Conservation (phyloP, 2,113 vertebrate genomes). For the Lepus europaeus region DNA sequence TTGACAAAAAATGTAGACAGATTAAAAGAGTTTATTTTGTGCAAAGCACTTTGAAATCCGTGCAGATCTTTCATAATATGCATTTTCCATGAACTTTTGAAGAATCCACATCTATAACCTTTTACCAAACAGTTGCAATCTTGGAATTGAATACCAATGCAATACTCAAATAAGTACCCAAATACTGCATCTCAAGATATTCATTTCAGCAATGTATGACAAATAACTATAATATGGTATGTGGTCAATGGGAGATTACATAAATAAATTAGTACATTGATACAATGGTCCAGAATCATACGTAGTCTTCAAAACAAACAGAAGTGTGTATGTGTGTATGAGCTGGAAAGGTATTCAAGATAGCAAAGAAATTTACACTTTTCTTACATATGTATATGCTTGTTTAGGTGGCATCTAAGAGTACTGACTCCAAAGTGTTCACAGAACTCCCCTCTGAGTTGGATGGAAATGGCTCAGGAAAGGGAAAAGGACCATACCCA, state of each 20-base stretch:
- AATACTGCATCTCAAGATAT: constrained; percentile 8
- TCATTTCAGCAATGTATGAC: constrained; percentile 1
- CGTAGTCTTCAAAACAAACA: not conserved
- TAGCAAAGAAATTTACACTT: constrained; percentile 20
- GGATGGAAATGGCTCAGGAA: not conserved
- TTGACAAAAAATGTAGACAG: too few species aligned
- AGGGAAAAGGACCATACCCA: not conserved
- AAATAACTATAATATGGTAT: constrained; percentile 5
- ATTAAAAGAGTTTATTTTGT: too few species aligned
- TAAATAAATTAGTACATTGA: not conserved
- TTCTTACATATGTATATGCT: not conserved
- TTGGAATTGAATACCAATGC: constrained; percentile 42
- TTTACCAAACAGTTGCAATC: constrained; percentile 43
- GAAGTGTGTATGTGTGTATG: too few species aligned
- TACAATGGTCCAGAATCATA: not conserved
- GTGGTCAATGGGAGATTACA: not conserved
- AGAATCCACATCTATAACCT: not conserved
- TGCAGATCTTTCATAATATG: too few species aligned
- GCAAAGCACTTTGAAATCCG: too few species aligned
- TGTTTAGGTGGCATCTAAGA: not conserved
- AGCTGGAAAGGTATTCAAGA: not conserved
- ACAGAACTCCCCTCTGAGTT: not conserved
- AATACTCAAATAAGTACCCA: constrained; percentile 32
- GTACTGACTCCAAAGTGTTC: not conserved
- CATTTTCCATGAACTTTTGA: too few species aligned